These are phyloP conservation scores for Chromis chromis DNA, from an alignment of 2,797 vertebrate genomes.

Conservation along the genomic window DNA sequence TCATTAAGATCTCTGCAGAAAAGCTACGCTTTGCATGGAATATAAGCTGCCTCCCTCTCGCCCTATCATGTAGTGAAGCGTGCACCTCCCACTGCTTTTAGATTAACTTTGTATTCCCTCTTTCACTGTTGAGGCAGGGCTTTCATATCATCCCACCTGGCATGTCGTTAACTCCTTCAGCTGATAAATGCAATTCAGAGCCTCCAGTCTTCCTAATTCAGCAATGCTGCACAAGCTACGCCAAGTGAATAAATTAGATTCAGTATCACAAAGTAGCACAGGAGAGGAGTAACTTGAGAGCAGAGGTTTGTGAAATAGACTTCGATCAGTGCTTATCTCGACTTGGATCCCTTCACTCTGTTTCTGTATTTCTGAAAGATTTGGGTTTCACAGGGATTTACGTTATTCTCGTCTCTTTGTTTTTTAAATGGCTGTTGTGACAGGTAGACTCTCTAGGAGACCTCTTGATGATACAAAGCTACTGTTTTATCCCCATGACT, in stretches of 20 bases:
- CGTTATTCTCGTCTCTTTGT: constrained; percentile 42
- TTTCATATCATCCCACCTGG: constrained; percentile 74
- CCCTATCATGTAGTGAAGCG: constrained; percentile 60
- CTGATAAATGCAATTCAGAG: constrained; percentile 77
- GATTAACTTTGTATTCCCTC: constrained; percentile 74
- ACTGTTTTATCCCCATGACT: constrained; percentile 40
- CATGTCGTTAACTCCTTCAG: constrained; percentile 67
- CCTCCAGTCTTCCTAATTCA: constrained; percentile 69
- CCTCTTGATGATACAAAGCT: constrained; percentile 39
- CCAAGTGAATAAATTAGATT: constrained; percentile 69
- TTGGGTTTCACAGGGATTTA: constrained; percentile 34
- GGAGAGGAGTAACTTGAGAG: constrained; percentile 34
- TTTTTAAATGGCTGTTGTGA: constrained; percentile 57
- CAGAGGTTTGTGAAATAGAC: constrained; percentile 57
- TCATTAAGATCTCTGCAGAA: constrained; percentile 74
- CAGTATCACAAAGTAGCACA: constrained; percentile 37
- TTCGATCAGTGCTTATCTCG: constrained; percentile 53
- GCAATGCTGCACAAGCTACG: constrained; percentile 41
- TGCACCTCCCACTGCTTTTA: constrained; percentile 70
- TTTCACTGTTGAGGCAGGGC: constrained; percentile 62
- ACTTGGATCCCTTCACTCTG: constrained; percentile 31
- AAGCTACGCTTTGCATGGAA: constrained; percentile 55
- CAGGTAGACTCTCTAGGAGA: constrained; percentile 31
- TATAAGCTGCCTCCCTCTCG: constrained; percentile 54
- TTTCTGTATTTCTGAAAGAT: constrained; percentile 45